Evolutionary conservation across 2,797 vertebrate species (phyloP).

Genomic region (Microhierax caerulescens): DNA sequence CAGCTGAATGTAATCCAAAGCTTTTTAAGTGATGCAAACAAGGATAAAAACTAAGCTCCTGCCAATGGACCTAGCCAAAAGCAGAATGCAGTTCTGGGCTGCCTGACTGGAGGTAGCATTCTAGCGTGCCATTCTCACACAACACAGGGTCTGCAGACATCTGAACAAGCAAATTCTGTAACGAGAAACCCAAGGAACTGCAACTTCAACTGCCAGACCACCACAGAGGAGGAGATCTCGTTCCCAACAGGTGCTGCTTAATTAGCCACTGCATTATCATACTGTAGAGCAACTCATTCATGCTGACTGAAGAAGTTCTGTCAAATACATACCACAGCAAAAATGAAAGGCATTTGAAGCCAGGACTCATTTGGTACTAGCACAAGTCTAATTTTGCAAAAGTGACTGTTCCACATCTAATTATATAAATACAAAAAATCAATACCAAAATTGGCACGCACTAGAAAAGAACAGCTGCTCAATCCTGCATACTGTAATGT

Average conservation of each 20-base stretch:
- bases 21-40: background rate
- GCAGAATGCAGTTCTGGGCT: background rate
- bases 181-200: background rate
- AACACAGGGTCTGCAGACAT: background rate
- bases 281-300: background rate
- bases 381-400: background rate
- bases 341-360: background rate
- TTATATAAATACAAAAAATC: slow-evolving; percentile 26
- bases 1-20: background rate
- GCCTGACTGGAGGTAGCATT: background rate
- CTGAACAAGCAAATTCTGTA: background rate
- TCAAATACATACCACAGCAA: background rate
- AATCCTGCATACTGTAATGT: slow-evolving; percentile 2
- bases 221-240: background rate
- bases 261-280: background rate
- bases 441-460: slow-evolving; percentile 18
- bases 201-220: background rate
- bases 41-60: background rate
- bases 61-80: background rate
- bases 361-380: background rate
- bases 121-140: background rate
- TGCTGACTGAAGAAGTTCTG: background rate
- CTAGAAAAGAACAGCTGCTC: slow-evolving; percentile 34
- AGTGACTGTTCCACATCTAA: slow-evolving; percentile 2
- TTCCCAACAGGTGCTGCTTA: background rate